Base-by-base conservation (phyloP, 1,140 invertebrate genomes). In the Euwallacea fornicatus region DNA sequence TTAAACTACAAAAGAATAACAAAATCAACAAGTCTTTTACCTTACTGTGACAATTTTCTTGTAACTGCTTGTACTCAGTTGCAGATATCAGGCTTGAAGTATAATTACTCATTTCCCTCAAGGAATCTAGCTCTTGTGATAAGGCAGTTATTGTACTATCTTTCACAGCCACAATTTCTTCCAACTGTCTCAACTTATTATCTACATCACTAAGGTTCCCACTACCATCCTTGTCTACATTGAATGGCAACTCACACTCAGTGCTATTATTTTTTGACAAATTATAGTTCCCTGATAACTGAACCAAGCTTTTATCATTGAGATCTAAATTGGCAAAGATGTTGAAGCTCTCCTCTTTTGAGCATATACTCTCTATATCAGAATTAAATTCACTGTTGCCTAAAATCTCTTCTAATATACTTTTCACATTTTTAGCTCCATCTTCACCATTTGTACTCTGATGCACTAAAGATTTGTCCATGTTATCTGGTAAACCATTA, bases 1-100 rank as follows among this genome's bases (percentile, higher is more conserved):
- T 58, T n/a, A 50, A 50, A 13, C 13, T 8, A 53, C 50, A 53
- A 53, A 53, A 53, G 50, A 6, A 8, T n/a, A 11, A 33, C 4
- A 33, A 58, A 58, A 58, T 56, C 0, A 56, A 15, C 55, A 58
- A 50, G 43, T 13, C 21, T 41, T 65, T 72, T 75, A 77, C 78
- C 69, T 82, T 82, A 43, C 70, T 78, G 6, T 82, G 80, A 44
- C 80, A 82, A 43, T 85, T 83, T 47, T 85, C 84, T 43, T 83
- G 82, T 11, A 83, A 77, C 6, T 82, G 81, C 66, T 83, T 82
- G 76, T 85, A 85, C 65, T 85, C 84, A 1, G 84, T 85, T 0
- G 83, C 83, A 50, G 79, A 80, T 7, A 79, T 79, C 53, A 79
- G 78, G 74, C 83, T 84, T 10, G 81, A 73, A 42, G 74, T 76